phyloP scores from a whole-genome alignment of 2,113 vertebrate genomes.

The Alethe diademata region DNA sequence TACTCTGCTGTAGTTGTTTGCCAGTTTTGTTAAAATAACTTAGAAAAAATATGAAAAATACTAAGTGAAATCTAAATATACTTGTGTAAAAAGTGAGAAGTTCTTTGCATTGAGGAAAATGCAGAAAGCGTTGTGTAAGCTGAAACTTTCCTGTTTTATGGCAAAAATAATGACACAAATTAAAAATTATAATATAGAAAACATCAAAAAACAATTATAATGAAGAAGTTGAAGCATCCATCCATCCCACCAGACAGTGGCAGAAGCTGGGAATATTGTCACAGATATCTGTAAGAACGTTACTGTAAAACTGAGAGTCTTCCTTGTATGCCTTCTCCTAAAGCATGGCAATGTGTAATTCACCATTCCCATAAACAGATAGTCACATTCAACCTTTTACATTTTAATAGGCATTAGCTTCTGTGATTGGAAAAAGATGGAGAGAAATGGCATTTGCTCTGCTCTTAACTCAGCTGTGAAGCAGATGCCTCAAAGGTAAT shows the following conservation, averaged over 20 bases:
- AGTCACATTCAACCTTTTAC: not conserved
- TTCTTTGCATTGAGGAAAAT: not conserved
- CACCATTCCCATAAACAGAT: not conserved
- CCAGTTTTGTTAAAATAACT: not conserved
- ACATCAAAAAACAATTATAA: not conserved
- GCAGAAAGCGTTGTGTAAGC: not conserved
- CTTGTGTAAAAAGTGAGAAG: not conserved
- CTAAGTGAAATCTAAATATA: not conserved
- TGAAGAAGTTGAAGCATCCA: not conserved
- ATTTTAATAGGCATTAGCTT: not conserved
- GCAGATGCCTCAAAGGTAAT: not conserved
- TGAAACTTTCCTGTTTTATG: not conserved
- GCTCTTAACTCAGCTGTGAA: not conserved
- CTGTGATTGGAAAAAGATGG: not conserved
- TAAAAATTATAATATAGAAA: not conserved
- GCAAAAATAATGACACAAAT: not conserved
- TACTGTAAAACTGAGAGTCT: not conserved
- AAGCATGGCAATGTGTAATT: not conserved
- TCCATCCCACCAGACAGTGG: not conserved
- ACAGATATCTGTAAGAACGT: not conserved
- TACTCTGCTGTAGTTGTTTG: not conserved
- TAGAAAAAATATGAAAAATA: not conserved
- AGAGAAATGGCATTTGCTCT: not conserved
- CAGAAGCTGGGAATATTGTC: not conserved
- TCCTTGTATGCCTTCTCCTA: not conserved